A percentile compares a stretch with the other conserved stretches of the same genome.
These are phyloP conservation scores for Acanthosepion pharaonis DNA, from an alignment of 2,888 invertebrate genomes.

Conservation along the genomic window DNA sequence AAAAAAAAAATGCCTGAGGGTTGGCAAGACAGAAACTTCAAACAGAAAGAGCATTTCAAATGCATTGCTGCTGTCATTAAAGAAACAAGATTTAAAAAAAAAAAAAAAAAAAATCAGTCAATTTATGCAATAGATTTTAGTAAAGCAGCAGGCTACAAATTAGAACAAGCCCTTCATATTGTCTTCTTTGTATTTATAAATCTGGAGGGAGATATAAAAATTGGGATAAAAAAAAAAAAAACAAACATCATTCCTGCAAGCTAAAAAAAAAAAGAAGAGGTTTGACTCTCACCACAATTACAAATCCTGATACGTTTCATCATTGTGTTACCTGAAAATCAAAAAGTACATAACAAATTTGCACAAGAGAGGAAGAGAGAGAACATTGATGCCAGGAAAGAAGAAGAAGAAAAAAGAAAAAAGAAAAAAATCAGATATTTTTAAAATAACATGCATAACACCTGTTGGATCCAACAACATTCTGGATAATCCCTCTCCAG, in stretches of 20 bases:
- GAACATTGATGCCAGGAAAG: background rate
- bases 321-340: constrained; percentile 35
- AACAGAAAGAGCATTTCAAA: background rate
- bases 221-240: background rate
- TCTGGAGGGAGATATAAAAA: background rate
- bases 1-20: too few relatives aligned
- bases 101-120: background rate
- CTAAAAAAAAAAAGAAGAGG: background rate
- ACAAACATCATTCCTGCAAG: constrained; percentile 40
- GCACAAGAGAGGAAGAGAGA: background rate
- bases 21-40: background rate
- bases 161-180: background rate
- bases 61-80: background rate
- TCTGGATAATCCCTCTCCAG: too few relatives aligned
- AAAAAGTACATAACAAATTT: background rate
- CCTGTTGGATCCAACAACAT: too few relatives aligned
- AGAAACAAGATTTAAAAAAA: background rate
- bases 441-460: too few relatives aligned
- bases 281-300: constrained; percentile 42
- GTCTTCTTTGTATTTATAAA: background rate
- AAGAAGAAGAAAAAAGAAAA: background rate
- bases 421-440: background rate
- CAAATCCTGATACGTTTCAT: background rate
- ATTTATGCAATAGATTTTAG: background rate
- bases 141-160: background rate